These are phyloP conservation scores for Nesometra sesokonis DNA, from an alignment of 35 echinoderm and acorn worm genomes.

Conservation along the genomic window DNA sequence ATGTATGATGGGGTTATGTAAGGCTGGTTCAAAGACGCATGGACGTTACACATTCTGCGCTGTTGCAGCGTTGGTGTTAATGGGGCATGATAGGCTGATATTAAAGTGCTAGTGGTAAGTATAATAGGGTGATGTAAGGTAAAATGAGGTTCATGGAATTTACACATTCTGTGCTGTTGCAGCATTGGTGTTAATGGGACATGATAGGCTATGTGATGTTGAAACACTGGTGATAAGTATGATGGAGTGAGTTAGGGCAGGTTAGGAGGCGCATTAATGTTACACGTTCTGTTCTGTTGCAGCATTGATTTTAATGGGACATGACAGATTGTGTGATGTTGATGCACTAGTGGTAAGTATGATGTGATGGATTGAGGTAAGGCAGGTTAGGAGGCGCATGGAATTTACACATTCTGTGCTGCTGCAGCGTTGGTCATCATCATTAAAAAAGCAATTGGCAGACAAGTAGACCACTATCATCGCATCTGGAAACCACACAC, in stretches of 20 bases:
- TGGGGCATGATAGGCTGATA: conserved; percentile 90
- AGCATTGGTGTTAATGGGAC: conserved; percentile 75
- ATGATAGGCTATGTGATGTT: conserved; percentile 85
- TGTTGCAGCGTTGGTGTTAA: conserved; percentile 72
- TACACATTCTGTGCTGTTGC: conserved; percentile 94
- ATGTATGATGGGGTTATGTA: no score
- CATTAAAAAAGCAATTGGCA: no score
- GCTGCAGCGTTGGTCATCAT: conserved; percentile 80
- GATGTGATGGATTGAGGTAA: no score
- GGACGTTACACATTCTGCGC: conserved; percentile 96
- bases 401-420: conserved; percentile 93
- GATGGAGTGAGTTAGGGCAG: no score
- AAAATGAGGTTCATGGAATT: conserved; percentile 93
- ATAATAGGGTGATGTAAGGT: no score
- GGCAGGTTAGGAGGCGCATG: conserved; percentile 89
- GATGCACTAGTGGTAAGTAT: no score
- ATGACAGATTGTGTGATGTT: conserved; percentile 88
- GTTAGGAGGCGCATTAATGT: conserved; percentile 93
- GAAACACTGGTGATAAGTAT: no score
- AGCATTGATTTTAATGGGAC: conserved; percentile 82
- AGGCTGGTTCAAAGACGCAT: conserved; percentile 89
- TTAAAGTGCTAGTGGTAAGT: conserved; percentile 70
- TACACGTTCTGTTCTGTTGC: conserved; percentile 93
- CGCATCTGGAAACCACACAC: no score
- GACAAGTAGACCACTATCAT: no score